A percentile compares a stretch with the other conserved stretches of the same genome.
These are phyloP conservation scores for Emydura subglobosa DNA, from an alignment of 2,113 vertebrate genomes.

Conservation along the genomic window DNA sequence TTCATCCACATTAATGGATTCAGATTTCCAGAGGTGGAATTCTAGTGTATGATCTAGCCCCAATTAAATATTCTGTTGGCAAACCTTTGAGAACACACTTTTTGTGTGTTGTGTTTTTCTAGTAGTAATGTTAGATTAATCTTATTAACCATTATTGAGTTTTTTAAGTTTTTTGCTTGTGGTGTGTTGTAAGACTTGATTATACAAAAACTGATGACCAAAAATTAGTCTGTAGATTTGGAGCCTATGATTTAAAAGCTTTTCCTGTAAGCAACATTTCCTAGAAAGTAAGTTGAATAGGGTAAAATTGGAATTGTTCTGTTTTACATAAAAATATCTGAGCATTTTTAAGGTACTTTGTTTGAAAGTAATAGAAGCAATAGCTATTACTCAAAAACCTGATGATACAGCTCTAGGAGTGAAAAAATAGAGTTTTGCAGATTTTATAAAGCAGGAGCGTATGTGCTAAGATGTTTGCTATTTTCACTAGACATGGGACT, in stretches of 20 bases:
- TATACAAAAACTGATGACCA: not conserved
- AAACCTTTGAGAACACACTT: not conserved
- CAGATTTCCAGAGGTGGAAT: not conserved
- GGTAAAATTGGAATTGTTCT: not conserved
- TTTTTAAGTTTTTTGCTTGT: not conserved
- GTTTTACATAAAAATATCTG: not conserved
- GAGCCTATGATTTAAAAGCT: not conserved
- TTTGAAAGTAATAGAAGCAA: not conserved
- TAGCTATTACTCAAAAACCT: not conserved
- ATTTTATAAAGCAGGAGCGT: not conserved
- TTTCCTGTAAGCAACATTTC: not conserved
- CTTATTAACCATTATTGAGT: not conserved
- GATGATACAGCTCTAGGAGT: not conserved
- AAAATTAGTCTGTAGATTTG: not conserved
- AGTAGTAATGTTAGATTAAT: not conserved
- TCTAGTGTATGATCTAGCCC: not conserved
- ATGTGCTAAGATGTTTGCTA: not conserved
- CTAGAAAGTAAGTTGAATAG: not conserved
- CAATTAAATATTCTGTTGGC: not conserved
- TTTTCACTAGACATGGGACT: not conserved
- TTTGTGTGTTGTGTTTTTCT: not conserved
- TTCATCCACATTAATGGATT: not conserved
- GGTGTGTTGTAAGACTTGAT: not conserved
- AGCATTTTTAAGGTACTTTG: not conserved
- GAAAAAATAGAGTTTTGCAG: not conserved